These are phyloP conservation scores for Oxyura jamaicensis DNA, from an alignment of 2,113 vertebrate genomes.

Conservation along the genomic window DNA sequence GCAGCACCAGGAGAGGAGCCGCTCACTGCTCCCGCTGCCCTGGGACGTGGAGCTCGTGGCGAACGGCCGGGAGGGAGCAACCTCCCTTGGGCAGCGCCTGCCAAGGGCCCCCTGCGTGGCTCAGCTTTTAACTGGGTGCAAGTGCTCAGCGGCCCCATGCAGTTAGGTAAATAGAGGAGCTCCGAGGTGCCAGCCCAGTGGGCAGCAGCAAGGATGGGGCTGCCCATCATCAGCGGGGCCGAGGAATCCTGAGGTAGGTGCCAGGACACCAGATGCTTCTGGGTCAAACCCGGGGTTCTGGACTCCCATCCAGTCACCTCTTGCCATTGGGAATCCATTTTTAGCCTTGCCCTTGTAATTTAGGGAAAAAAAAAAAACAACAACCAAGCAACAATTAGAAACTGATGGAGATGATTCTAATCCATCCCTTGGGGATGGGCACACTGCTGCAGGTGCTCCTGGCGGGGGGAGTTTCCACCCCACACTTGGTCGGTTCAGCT, in stretches of 20 bases:
- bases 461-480: neutral
- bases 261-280: too few species aligned
- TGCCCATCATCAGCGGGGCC: rapidly evolving
- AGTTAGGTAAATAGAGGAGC: neutral
- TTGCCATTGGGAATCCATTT: neutral
- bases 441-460: neutral
- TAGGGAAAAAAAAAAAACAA: neutral
- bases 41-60: neutral
- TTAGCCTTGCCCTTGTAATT: neutral
- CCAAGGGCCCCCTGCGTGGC: slow-evolving; percentile 7
- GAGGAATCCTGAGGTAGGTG: too few species aligned
- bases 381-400: neutral
- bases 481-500: rapidly evolving
- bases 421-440: neutral
- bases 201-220: neutral
- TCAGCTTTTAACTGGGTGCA: slow-evolving; percentile 37
- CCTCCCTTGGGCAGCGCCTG: neutral
- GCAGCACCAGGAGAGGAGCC: too few species aligned
- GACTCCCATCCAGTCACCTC: neutral
- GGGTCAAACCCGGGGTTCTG: neutral
- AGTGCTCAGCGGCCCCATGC: neutral
- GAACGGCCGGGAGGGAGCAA: neutral
- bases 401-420: neutral
- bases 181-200: neutral
- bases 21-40: neutral